phyloP scores from a whole-genome alignment of 2,797 vertebrate genomes.

The Carduelis carduelis region DNA sequence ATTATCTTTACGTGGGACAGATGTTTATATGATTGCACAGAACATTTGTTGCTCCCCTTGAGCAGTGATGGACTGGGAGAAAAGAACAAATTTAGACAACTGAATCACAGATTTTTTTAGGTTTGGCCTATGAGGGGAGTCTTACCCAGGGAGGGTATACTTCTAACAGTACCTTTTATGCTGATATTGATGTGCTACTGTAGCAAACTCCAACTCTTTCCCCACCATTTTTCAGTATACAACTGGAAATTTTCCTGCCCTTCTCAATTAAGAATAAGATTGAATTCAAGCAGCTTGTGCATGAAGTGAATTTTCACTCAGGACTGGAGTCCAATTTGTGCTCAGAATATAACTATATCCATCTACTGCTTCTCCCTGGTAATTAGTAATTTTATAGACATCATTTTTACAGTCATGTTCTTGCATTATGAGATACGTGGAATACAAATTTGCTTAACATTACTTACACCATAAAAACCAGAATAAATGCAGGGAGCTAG shows the following conservation, averaged over 20 bases:
- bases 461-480: neutral
- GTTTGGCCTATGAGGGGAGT: neutral
- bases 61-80: accelerated
- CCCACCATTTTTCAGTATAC: accelerated
- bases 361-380: neutral
- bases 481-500: neutral
- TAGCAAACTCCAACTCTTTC: neutral
- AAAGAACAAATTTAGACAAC: neutral
- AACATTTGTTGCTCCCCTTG: neutral
- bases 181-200: accelerated
- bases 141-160: accelerated
- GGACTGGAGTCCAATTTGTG: neutral
- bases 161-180: accelerated
- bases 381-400: neutral
- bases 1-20: accelerated
- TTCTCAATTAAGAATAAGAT: neutral
- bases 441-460: neutral
- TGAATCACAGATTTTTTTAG: neutral
- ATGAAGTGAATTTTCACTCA: neutral
- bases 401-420: neutral
- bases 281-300: neutral
- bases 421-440: neutral
- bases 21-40: neutral
- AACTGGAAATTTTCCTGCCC: neutral
- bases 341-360: neutral